Percentiles rank a stretch among this genome's conserved stretches.
These are phyloP conservation scores for Asbolus verrucosus DNA, from an alignment of 1,140 invertebrate species.

Conservation along the genomic window DNA sequence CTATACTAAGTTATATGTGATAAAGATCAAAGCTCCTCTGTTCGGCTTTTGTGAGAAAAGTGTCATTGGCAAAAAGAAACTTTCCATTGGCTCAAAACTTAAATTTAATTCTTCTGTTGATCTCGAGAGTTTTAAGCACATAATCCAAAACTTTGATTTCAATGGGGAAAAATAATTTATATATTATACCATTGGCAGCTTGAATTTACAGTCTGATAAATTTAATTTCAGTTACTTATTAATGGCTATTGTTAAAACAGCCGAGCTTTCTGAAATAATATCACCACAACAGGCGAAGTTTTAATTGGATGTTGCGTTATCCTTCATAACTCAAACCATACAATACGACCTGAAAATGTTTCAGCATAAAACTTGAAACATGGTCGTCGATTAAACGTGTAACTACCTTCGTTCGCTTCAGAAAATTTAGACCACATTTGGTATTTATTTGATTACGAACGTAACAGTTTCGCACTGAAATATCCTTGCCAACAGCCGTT, in stretches of 20 bases:
- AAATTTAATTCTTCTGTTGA: conserved; percentile 15
- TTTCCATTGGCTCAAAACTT: conserved; percentile 8
- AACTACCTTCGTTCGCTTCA: neutral
- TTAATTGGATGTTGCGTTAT: conserved; percentile 36
- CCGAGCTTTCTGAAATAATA: conserved; percentile 29
- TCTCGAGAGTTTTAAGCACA: conserved; percentile 10
- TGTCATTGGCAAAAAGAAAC: conserved; percentile 5
- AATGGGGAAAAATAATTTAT: conserved; percentile 16
- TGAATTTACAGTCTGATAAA: conserved; percentile 36
- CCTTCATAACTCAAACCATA: conserved; percentile 16
- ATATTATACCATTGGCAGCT: neutral
- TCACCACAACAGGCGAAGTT: conserved; percentile 8
- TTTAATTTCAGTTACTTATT: conserved; percentile 31
- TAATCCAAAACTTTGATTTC: conserved; percentile 1
- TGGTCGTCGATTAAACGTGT: neutral
- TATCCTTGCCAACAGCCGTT: too few relatives aligned
- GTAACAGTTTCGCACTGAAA: too few relatives aligned
- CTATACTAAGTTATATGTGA: neutral
- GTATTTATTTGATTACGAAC: too few relatives aligned
- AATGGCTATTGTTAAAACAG: conserved; percentile 24
- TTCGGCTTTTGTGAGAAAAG: conserved; percentile 6
- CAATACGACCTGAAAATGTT: conserved; percentile 19
- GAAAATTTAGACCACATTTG: too few relatives aligned
- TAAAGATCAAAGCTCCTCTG: conserved; percentile 8
- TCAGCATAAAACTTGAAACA: neutral